Conservation (phyloP, 2,797 vertebrate genomes). For the Cynodonichthys magdalenae region DNA sequence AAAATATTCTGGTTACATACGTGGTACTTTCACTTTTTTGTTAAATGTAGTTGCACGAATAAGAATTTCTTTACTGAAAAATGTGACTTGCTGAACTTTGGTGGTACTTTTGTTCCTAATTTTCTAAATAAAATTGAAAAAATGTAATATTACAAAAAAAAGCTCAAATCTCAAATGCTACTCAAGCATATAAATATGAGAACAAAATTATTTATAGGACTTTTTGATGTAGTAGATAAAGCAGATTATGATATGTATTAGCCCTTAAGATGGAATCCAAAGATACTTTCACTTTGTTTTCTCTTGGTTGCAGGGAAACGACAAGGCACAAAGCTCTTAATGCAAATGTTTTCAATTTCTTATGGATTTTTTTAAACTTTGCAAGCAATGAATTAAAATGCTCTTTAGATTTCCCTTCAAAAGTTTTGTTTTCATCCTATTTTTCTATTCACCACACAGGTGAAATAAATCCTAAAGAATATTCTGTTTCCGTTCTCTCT, state of each 20-base stretch:
- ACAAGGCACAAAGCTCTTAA: slow-evolving; percentile 86
- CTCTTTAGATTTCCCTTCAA: slow-evolving; percentile 84
- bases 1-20: slow-evolving; percentile 85
- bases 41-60: slow-evolving; percentile 87
- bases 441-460: slow-evolving; percentile 84
- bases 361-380: slow-evolving; percentile 72
- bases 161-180: slow-evolving; percentile 81
- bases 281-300: slow-evolving; percentile 83
- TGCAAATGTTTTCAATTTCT: slow-evolving; percentile 83
- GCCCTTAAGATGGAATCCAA: slow-evolving; percentile 84
- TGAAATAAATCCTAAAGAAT: slow-evolving; percentile 84
- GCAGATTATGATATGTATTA: slow-evolving; percentile 83
- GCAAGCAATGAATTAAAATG: slow-evolving; percentile 82
- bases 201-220: slow-evolving; percentile 86
- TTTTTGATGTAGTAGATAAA: slow-evolving; percentile 84
- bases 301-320: slow-evolving; percentile 85
- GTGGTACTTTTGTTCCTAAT: slow-evolving; percentile 83
- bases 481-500: slow-evolving; percentile 44
- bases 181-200: slow-evolving; percentile 85
- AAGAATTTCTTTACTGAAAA: slow-evolving; percentile 82
- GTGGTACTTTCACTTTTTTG: slow-evolving; percentile 81
- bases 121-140: slow-evolving; percentile 54
- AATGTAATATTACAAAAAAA: slow-evolving; percentile 78
- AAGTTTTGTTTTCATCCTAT: slow-evolving; percentile 85
- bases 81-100: slow-evolving; percentile 83